Conservation (phyloP, 2,113 vertebrate genomes). For the Rhinoderma darwinii region DNA sequence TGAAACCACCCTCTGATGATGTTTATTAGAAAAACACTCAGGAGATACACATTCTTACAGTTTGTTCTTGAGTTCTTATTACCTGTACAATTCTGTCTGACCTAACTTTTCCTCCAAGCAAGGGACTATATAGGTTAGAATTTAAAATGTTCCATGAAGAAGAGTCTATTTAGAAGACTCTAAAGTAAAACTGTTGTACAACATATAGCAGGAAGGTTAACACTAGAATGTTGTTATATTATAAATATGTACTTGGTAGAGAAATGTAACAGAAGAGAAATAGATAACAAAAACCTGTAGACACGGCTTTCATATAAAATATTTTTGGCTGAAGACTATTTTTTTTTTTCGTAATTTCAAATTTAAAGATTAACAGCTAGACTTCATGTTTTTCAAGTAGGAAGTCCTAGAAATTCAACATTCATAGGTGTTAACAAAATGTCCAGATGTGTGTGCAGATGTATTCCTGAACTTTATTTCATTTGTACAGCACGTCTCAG, state of each 20-base stretch:
- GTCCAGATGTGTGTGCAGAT: conserved; percentile 27
- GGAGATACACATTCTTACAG: neutral
- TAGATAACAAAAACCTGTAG: neutral
- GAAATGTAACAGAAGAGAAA: neutral
- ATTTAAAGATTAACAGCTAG: conserved; percentile 9
- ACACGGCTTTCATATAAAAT: neutral
- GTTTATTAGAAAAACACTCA: neutral
- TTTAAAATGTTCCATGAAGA: neutral
- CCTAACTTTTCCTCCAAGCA: neutral
- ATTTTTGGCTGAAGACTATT: neutral
- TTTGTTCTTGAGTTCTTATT: neutral
- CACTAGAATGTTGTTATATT: neutral
- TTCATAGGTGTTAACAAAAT: conserved; percentile 38
- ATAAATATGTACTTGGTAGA: neutral
- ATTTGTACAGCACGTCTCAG: conserved; percentile 13
- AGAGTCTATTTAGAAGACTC: neutral
- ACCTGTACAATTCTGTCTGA: no score
- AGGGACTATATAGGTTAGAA: neutral
- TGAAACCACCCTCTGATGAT: no score
- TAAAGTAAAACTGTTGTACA: neutral
- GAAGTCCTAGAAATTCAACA: conserved; percentile 18
- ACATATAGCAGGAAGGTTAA: neutral
- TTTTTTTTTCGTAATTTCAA: neutral
- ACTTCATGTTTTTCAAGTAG: conserved; percentile 23
- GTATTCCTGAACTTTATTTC: conserved; percentile 29